A percentile compares a stretch with the other conserved stretches of the same genome.
Evolutionary conservation across 2,113 vertebrate species (phyloP).

Genomic region (Clarias magur): DNA sequence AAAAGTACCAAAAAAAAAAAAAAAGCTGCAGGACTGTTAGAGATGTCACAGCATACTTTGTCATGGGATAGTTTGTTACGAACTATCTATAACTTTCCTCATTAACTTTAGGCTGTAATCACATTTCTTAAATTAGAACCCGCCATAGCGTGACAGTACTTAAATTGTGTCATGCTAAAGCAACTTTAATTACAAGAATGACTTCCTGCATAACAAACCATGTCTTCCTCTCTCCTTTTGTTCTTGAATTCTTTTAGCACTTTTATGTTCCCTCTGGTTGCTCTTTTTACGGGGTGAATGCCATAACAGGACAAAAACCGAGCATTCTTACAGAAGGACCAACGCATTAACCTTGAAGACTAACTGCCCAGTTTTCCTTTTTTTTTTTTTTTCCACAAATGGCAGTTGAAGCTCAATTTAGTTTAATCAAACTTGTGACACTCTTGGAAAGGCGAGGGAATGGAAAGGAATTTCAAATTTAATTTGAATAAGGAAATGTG

Average conservation of each 20-base stretch:
- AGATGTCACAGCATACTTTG: not conserved
- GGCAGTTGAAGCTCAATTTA: not conserved
- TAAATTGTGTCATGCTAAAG: constrained; percentile 24
- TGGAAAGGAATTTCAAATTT: not conserved
- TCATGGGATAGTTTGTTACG: not conserved
- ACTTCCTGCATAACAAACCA: constrained; percentile 7
- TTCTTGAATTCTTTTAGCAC: constrained; percentile 15
- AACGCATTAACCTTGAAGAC: not conserved
- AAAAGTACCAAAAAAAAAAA: no score
- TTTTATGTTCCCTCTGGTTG: not conserved
- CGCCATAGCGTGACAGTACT: constrained; percentile 28
- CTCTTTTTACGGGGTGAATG: not conserved
- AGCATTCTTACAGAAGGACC: not conserved
- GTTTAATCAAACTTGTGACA: not conserved
- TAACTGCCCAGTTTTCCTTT: not conserved
- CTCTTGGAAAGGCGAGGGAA: not conserved
- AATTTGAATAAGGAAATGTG: not conserved
- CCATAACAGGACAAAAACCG: not conserved
- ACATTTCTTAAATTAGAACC: constrained; percentile 33
- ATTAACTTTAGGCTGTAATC: constrained; percentile 17
- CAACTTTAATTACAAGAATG: constrained; percentile 39
- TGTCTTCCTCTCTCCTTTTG: constrained; percentile 1
- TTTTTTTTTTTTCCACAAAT: not conserved
- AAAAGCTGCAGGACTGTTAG: not conserved
- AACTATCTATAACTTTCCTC: constrained; percentile 13